Percentiles rank a stretch among this genome's conserved stretches.
Conservation (phyloP, 2,797 vertebrate species). For the Cottoperca gobio region DNA sequence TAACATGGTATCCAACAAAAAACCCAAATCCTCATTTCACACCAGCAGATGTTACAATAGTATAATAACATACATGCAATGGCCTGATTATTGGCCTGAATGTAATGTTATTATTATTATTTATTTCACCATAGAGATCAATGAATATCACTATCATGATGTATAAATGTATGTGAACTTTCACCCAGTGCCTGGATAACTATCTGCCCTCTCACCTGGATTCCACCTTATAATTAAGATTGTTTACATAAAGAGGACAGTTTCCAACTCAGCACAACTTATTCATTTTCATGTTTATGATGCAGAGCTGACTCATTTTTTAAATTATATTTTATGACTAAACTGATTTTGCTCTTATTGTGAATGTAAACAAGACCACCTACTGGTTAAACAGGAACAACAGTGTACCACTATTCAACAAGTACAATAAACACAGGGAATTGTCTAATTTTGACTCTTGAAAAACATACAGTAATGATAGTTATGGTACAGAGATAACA, state of each 20-base stretch:
- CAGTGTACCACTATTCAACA: not conserved
- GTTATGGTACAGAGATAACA: not conserved
- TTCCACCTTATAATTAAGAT: not conserved
- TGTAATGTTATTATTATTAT: not conserved
- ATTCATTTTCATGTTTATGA: not conserved
- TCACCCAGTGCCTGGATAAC: slow-evolving; percentile 45
- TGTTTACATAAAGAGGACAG: not conserved
- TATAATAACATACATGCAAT: not conserved
- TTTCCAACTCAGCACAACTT: not conserved
- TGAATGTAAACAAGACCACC: not conserved
- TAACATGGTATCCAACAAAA: not conserved
- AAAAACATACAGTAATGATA: not conserved
- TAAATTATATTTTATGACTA: too few relatives aligned
- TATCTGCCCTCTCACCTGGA: slow-evolving; percentile 49
- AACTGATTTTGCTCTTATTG: too few relatives aligned
- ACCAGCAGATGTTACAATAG: not conserved
- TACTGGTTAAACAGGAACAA: not conserved
- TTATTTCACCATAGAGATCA: not conserved
- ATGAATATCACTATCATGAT: not conserved
- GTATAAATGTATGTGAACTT: slow-evolving; percentile 24
- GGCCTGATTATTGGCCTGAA: not conserved
- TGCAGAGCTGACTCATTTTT: not conserved
- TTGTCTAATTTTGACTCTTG: not conserved
- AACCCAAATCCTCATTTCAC: not conserved
- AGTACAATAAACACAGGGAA: not conserved